Evolutionary conservation across 2,113 vertebrate species (phyloP), one percentile per base, ranked within the genome.

Genomic region (Sylvietta virens): DNA sequence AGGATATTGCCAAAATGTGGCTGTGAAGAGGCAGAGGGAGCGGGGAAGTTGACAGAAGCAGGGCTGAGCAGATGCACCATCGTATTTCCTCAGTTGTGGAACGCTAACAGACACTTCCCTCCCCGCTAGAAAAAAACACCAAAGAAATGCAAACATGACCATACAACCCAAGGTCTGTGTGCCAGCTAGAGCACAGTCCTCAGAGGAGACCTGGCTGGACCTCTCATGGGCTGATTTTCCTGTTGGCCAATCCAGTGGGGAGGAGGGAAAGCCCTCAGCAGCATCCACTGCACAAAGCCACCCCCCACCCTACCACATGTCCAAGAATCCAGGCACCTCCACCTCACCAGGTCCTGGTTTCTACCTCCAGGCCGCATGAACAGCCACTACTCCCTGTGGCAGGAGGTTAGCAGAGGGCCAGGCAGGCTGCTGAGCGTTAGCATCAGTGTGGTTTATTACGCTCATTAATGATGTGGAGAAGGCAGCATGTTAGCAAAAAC

Each of bases 401-500:
- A 76, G 58, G 69, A 93, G 82, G 95, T 81, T 58, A 90, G 67
- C 11, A 2, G 31, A 67, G 86, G 53, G 86, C 90, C 14, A 5
- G 81, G 73, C 18, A 2, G 78, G 53, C 92, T 76, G 70, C 91
- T 81, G 76, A 92, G 77, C 2, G 2, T 72, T 65, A 87, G 66
- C 78, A 69, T 94, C 19, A 1, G 54, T 53, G 87, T 81, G 93
- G 91, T 91, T 96, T 92, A 85, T 92, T 94, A 80, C 3, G 0
- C 90, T 95, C 87, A 70, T 94, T 95, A 96, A 91, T 73, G 93
- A 89, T 81, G 91, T 85, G 93, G 84, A 95, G 93, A 94, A 93
- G 93, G 84, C 78, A 92, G 74, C 9, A 0, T 82, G 84, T 91
- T 92, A 91, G 93, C 50, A 70, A 94, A 94, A 95, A 96, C 64